These are phyloP conservation scores for Scopus umbretta DNA, from an alignment of 2,113 vertebrate species.

Conservation along the genomic window DNA sequence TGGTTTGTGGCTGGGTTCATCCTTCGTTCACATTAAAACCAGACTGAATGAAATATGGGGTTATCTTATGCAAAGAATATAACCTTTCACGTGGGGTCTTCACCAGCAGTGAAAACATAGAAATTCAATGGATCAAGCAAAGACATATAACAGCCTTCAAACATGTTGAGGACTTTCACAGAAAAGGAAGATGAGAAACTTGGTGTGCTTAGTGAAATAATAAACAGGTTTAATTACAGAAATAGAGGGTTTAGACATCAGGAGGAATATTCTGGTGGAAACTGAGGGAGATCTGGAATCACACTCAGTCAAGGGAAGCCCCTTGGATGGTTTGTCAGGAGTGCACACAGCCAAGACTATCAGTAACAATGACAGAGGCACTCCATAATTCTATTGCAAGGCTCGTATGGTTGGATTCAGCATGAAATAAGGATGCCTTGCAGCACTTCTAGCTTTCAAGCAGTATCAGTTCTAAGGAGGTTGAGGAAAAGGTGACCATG, in stretches of 20 bases:
- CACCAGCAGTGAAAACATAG: background rate
- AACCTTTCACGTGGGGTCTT: background rate
- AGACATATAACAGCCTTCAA: background rate
- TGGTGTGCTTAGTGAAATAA: background rate
- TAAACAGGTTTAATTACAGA: background rate
- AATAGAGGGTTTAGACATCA: background rate
- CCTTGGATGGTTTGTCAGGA: background rate
- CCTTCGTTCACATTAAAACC: background rate
- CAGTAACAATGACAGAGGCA: background rate
- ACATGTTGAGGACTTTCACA: background rate
- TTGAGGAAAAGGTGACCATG: background rate
- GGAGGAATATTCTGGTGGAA: background rate
- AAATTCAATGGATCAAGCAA: background rate
- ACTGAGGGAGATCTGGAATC: background rate
- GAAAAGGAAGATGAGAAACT: background rate
- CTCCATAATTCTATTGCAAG: background rate
- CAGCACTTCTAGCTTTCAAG: background rate
- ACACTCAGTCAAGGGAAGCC: rapidly evolving
- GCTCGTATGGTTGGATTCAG: background rate
- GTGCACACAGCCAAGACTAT: background rate
- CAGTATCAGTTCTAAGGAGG: background rate
- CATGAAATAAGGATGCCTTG: background rate
- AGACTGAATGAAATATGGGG: background rate
- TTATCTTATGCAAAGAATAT: background rate
- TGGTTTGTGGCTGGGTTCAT: background rate